These are phyloP conservation scores for Scomber japonicus DNA, from an alignment of 2,113 vertebrate species.

Conservation along the genomic window DNA sequence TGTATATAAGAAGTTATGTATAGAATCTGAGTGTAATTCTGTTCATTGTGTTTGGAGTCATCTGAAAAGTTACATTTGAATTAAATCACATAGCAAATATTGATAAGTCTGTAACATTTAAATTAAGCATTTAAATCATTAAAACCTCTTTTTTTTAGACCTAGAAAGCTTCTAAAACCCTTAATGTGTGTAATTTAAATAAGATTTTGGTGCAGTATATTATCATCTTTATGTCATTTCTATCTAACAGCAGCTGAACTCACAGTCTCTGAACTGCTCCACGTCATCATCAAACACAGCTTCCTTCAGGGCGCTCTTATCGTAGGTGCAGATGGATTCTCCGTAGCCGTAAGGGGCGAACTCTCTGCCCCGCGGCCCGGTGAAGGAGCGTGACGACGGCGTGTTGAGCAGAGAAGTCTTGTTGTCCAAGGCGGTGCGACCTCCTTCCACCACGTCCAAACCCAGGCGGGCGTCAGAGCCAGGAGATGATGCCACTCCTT, in stretches of 20 bases:
- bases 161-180: no score
- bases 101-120: no score
- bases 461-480: constrained; percentile 80
- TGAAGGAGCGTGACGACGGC: constrained; percentile 93
- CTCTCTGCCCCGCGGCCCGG: constrained; percentile 90
- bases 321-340: constrained; percentile 92
- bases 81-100: no score
- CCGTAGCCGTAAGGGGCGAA: constrained; percentile 94
- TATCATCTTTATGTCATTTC: not conserved
- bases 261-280: constrained; percentile 96
- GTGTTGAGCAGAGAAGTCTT: constrained; percentile 98
- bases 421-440: constrained; percentile 95
- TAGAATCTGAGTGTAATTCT: no score
- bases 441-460: constrained; percentile 87
- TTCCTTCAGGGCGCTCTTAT: constrained; percentile 97
- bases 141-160: no score
- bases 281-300: constrained; percentile 98
- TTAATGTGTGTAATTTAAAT: no score
- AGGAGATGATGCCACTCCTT: constrained; percentile 75
- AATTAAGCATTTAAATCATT: no score
- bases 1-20: no score
- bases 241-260: constrained; percentile 39
- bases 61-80: no score
- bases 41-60: no score
- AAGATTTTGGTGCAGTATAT: not conserved